phyloP scores from a whole-genome alignment of 1,140 invertebrate species.

The Pseudomyrmex pallidus region DNA sequence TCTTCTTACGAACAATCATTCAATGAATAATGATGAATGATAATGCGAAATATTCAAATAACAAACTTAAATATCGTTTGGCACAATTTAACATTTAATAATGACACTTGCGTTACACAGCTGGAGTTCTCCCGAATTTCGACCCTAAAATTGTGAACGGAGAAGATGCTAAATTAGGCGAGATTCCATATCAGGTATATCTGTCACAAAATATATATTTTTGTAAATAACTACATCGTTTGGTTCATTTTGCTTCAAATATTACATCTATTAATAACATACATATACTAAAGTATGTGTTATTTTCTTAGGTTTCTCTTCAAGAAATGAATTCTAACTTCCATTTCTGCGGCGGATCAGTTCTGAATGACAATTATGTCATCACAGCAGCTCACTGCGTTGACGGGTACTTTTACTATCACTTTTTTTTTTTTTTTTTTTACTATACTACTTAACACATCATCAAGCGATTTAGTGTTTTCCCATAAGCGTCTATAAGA shows the following conservation, averaged over 20 bases:
- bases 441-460: background rate
- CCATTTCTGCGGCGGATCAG: constrained; percentile 84
- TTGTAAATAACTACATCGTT: background rate
- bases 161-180: constrained; percentile 64
- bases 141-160: constrained; percentile 72
- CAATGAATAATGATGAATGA: too few species aligned
- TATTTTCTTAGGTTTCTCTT: constrained; percentile 57
- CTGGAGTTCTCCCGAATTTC: background rate
- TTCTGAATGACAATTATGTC: constrained; percentile 83
- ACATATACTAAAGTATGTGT: background rate
- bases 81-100: background rate
- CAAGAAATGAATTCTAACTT: constrained; percentile 15
- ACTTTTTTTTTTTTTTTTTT: background rate
- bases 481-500: background rate
- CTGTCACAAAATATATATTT: background rate
- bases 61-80: background rate
- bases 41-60: too few species aligned
- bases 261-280: too few species aligned
- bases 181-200: constrained; percentile 75
- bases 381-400: constrained; percentile 85
- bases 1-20: background rate
- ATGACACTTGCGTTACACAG: constrained; percentile 18
- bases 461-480: background rate
- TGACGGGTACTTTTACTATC: constrained; percentile 21
- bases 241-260: background rate